A percentile compares a stretch with the other conserved stretches of the same genome.
Evolutionary conservation across 2,888 invertebrate genomes (phyloP).

Genomic region (Lasioglossum calceatum): DNA sequence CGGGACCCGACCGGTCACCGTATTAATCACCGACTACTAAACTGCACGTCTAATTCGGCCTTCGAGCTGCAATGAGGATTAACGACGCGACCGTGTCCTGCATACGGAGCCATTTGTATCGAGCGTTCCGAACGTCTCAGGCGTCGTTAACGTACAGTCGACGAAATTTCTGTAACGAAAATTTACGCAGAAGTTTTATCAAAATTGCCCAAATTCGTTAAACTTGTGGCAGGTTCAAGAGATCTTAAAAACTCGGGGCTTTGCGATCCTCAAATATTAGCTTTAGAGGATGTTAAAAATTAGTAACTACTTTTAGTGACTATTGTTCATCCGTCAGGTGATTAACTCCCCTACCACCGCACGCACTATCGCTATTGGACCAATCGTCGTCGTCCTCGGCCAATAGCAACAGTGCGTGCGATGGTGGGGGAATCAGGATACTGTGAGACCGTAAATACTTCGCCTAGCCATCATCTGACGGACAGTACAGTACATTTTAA

Average conservation of each 20-base stretch:
- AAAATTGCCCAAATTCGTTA: too few relatives aligned
- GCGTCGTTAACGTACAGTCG: constrained; percentile 57
- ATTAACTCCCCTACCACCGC: not conserved
- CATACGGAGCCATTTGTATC: constrained; percentile 75
- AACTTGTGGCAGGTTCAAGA: not conserved
- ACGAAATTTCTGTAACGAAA: not conserved
- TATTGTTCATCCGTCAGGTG: not conserved
- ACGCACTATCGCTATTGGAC: not conserved
- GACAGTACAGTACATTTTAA: too few relatives aligned
- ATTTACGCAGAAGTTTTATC: not conserved
- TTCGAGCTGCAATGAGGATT: constrained; percentile 81
- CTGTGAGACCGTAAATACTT: too few relatives aligned
- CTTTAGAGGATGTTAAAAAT: not conserved
- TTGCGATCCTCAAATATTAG: too few relatives aligned
- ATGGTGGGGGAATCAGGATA: too few relatives aligned
- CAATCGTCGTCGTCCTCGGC: not conserved
- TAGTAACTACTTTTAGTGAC: not conserved
- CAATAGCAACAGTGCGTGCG: not conserved
- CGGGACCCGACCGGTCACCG: constrained; percentile 66
- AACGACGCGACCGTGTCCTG: constrained; percentile 77
- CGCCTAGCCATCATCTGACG: too few relatives aligned
- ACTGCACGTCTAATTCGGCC: constrained; percentile 79
- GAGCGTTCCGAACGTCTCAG: constrained; percentile 58
- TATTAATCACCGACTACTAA: constrained; percentile 78
- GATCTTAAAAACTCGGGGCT: too few relatives aligned